Percentiles rank a stretch among this genome's conserved stretches.
Evolutionary conservation across 2,888 invertebrate species (phyloP).

Genomic region (Cantharis rufa): DNA sequence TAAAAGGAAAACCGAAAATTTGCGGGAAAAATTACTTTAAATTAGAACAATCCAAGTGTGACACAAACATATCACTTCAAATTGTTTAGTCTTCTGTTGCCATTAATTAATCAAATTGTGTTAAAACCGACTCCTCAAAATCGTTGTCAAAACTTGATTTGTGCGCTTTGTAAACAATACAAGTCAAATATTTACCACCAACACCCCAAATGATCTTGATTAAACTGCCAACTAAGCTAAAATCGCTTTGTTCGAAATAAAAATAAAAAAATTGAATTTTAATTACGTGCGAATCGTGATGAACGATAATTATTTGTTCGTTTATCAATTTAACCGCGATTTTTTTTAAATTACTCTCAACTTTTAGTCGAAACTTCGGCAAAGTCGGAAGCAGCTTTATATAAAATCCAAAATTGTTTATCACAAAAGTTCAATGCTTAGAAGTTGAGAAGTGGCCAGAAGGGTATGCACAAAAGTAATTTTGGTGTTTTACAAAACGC

Average conservation of each 20-base stretch:
- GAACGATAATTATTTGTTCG: background rate
- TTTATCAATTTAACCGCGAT: background rate
- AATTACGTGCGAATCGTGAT: background rate
- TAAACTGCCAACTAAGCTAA: background rate
- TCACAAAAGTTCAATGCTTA: background rate
- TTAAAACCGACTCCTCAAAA: constrained; percentile 29
- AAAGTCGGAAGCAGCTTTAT: background rate
- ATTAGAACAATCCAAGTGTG: constrained; percentile 30
- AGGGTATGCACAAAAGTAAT: background rate
- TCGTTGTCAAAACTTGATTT: constrained; percentile 21
- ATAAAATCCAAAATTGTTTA: background rate
- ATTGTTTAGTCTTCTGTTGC: constrained; percentile 41
- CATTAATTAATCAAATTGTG: constrained; percentile 41
- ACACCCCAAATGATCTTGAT: constrained; percentile 3
- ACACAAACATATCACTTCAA: constrained; percentile 41
- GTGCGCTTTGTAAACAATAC: constrained; percentile 13
- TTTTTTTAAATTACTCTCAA: background rate
- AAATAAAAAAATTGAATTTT: background rate
- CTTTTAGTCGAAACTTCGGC: background rate
- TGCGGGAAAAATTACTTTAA: background rate
- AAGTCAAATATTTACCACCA: constrained; percentile 15
- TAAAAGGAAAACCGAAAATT: background rate
- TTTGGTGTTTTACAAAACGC: background rate
- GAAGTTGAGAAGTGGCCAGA: background rate
- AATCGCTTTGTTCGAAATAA: background rate